Evolutionary conservation across 2,113 vertebrate genomes (phyloP).

Genomic region (Malurus elegans): DNA sequence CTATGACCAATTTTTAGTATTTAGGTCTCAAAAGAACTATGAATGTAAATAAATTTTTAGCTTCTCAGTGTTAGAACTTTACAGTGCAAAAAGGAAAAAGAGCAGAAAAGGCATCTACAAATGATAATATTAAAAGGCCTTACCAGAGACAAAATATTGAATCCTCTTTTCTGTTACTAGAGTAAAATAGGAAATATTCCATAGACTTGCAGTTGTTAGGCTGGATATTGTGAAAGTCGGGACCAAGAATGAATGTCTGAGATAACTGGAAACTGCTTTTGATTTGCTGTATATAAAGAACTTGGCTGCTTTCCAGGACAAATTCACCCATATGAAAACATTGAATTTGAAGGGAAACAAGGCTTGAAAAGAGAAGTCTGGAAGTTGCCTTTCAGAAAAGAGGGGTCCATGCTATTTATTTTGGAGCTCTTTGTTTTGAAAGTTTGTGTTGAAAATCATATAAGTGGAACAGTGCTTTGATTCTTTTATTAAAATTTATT

Average conservation of each 20-base stretch:
- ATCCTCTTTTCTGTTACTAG: neutral
- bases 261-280: neutral
- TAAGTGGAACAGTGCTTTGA: neutral
- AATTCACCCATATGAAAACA: neutral
- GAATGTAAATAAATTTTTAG: neutral
- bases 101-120: neutral
- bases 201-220: neutral
- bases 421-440: neutral
- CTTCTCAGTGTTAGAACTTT: neutral
- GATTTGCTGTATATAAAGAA: neutral
- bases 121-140: neutral
- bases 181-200: neutral
- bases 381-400: neutral
- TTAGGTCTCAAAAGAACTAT: neutral
- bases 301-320: neutral
- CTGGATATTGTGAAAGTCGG: neutral
- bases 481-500: neutral
- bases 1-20: neutral
- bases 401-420: neutral
- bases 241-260: neutral
- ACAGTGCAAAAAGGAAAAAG: neutral
- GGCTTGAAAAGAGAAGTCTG: neutral
- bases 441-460: neutral
- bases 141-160: neutral
- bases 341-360: neutral